Base-by-base conservation (phyloP, 2,888 invertebrate species). In the Podotricha telesiphe region DNA sequence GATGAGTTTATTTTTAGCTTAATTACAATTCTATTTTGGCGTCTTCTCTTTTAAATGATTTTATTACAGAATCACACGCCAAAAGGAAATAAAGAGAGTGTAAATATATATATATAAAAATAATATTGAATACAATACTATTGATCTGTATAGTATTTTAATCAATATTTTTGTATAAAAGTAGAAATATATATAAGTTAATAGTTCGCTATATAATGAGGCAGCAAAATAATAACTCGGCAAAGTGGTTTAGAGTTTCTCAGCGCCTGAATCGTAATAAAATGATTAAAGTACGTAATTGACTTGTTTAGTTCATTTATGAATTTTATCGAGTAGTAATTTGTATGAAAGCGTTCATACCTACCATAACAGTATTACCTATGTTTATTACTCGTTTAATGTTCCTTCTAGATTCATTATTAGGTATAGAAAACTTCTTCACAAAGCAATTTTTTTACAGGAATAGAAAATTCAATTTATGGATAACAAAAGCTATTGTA, bases 211-310 rank as follows among this genome's bases (percentile, higher is more conserved):
- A 45, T 22, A 45, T 45, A 59, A 28, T 7, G 22, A 59, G 22
- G 11, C 20, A 59, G 28, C 22, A 45, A 59, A 45, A 45, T 59
- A 59, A 28, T 17, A 59, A 59, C 59, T 45, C 45, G 59, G 17
- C 45, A 45, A 28, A 59, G 59, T 45, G 20, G 59, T 22, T 28
- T n/a, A 42, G n/a, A 42, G 58, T 45, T 59, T 59, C 58, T 59
- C 58, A 22, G 22, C 42, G 59, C 45, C 13, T n/a, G 22, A 59
- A 28, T 59, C 59, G 45, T 28, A 59, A 59, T 59, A 59, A 22
- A n/a, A 45, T 59, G 28, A 59, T 45, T 45, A 6, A 59, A 59
- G 45, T 45, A 4, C 45, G 45, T 59, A 59, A 59, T 59, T 59
- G 45, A 59, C 59, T 59, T 45, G 45, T 59, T 59, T 17, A 59